phyloP scores from a whole-genome alignment of 1,140 invertebrate genomes.

The Plutomurus gul region DNA sequence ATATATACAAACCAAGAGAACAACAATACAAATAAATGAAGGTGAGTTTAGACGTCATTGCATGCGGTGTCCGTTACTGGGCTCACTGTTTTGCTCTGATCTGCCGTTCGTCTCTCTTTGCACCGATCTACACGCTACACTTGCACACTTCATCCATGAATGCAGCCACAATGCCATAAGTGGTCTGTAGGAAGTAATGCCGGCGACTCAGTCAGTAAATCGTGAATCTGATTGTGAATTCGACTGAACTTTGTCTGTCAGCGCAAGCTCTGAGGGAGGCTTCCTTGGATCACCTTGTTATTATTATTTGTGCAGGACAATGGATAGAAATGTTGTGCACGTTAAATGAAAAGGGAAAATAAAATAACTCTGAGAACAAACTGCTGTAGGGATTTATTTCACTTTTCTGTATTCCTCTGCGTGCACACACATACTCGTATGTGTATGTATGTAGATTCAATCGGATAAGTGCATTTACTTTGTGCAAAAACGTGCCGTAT shows the following conservation, averaged over 20 bases:
- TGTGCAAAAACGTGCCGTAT: too few relatives aligned
- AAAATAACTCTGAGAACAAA: too few relatives aligned
- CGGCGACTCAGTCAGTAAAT: too few relatives aligned
- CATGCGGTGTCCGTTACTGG: background rate
- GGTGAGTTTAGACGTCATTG: slow-evolving; percentile 21
- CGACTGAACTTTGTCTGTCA: background rate
- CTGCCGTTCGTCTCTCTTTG: background rate
- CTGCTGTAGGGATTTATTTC: too few relatives aligned
- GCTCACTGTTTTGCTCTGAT: background rate
- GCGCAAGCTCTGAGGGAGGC: background rate
- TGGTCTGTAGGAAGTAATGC: too few relatives aligned
- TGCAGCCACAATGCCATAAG: background rate
- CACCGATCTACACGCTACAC: background rate
- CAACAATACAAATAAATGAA: slow-evolving; percentile 28
- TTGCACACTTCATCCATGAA: background rate
- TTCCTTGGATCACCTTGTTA: slow-evolving; percentile 12
- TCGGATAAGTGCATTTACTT: too few relatives aligned
- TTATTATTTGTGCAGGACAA: slow-evolving; percentile 21
- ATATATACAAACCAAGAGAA: slow-evolving; percentile 22
- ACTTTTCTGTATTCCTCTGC: too few relatives aligned
- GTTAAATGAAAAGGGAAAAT: too few relatives aligned
- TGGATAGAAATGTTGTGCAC: too few relatives aligned
- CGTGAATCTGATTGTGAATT: slow-evolving; percentile 26
- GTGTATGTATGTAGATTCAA: too few relatives aligned
- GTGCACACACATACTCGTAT: too few relatives aligned